Percentiles rank a stretch among this genome's conserved stretches.
phyloP scores from a whole-genome alignment of 2,113 vertebrate genomes.

The Chrysemys picta region DNA sequence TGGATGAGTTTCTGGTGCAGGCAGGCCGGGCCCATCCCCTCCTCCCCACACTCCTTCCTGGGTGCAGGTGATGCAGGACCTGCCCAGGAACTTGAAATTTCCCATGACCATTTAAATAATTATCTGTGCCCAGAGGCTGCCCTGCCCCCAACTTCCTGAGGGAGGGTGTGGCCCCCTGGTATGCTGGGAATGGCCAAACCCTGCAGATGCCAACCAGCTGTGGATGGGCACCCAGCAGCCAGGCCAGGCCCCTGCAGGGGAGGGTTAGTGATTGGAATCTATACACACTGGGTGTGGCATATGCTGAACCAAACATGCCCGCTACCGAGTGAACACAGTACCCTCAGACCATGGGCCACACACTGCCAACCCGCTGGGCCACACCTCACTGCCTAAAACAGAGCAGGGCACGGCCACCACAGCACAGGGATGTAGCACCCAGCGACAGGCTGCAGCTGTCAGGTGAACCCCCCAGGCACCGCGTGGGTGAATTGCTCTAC shows the following conservation, averaged over 20 bases:
- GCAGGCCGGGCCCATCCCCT: not conserved
- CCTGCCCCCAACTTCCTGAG: not conserved
- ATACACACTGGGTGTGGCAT: accelerated
- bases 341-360: not conserved
- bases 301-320: not conserved
- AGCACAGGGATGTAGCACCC: not conserved
- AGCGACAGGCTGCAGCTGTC: not conserved
- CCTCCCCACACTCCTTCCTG: not conserved
- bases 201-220: not conserved
- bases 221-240: not conserved
- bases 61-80: not conserved
- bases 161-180: not conserved
- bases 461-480: not conserved
- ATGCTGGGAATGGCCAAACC: not conserved
- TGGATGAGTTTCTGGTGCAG: not conserved
- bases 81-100: not conserved
- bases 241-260: not conserved
- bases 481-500: not conserved
- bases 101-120: not conserved
- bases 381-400: not conserved
- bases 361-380: not conserved
- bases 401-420: not conserved
- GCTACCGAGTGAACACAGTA: not conserved
- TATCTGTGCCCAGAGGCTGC: not conserved
- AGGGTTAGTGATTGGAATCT: not conserved